phyloP scores from a whole-genome alignment of 2,888 invertebrate species.

The Ptilodon capucinus region DNA sequence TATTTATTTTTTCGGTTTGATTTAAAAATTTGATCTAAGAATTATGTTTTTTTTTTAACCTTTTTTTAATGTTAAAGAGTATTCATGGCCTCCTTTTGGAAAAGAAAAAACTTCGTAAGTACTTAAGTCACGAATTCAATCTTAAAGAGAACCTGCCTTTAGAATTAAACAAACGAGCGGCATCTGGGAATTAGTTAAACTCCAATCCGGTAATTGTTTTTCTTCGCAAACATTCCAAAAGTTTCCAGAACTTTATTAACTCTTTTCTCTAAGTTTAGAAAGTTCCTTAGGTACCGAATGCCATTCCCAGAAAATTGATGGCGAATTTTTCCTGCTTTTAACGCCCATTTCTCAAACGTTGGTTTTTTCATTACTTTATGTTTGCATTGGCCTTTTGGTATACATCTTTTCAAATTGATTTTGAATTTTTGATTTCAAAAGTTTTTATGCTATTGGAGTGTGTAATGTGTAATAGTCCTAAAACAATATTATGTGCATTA shows the following conservation, averaged over 20 bases:
- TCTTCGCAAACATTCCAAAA: slow-evolving; percentile 52
- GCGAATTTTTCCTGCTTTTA: slow-evolving; percentile 40
- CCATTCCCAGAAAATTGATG: slow-evolving; percentile 73
- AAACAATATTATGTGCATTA: slow-evolving; percentile 10
- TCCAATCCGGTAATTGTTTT: slow-evolving; percentile 63
- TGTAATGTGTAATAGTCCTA: neutral
- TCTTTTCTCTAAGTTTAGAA: slow-evolving; percentile 56
- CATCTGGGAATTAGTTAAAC: slow-evolving; percentile 44
- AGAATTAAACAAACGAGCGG: slow-evolving; percentile 19
- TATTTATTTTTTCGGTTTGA: no score
- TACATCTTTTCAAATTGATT: slow-evolving; percentile 13
- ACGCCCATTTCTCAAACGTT: slow-evolving; percentile 49
- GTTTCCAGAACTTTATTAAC: slow-evolving; percentile 49
- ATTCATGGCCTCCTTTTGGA: neutral
- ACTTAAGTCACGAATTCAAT: neutral
- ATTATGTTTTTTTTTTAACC: neutral
- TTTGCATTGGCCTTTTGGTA: slow-evolving; percentile 18
- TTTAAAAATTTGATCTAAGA: no score
- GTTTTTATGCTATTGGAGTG: neutral
- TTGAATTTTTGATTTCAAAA: neutral
- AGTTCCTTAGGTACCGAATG: slow-evolving; percentile 53
- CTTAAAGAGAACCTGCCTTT: neutral
- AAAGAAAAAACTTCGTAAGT: neutral
- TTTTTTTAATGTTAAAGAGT: neutral
- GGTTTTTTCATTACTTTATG: slow-evolving; percentile 34